Base-by-base conservation (phyloP, 2,113 vertebrate genomes). In the Accipiter virgatus region DNA sequence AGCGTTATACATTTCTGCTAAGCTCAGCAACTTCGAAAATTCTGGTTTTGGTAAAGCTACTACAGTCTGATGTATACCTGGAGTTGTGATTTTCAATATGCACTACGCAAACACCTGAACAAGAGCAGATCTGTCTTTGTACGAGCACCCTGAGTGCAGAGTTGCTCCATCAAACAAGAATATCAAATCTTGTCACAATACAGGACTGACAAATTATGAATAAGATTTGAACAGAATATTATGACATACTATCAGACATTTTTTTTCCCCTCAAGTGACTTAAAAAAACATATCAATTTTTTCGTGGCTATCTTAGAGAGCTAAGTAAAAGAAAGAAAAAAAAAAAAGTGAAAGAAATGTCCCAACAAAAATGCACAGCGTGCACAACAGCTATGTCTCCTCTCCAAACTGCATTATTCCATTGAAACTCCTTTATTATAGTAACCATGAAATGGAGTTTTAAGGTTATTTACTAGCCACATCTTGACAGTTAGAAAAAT, bases 401-500 rank as follows among this genome's bases (percentile, higher is more conserved):
- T 74, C 81, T 96, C 62, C 74, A 93, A 45, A 81, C 34, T 68
- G 45, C 25, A 65, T 83, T 95, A 88, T 86, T 86, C 42, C 79
- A 89, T 10, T 93, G 71, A 81, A 97, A 94, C 43, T 91, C 17
- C 81, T 74, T 94, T 82, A 47, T 38, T 86, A 59, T 63, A 90
- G 79, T 53, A 90, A 96, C 56, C 38, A 84, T 87, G 86, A 92
- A 86, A 45, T 52, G 52, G 43, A 85, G 16, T 96, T 95, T 67
- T 79, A 92, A 66, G n/a, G 48, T 93, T 94, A 73, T 80, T 92
- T 77, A 86, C 45, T 48, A 94, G 86, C 71, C 92, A 85, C 90
- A 96, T 93, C 52, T 94, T 93, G 92, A 86, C 93, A 90, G 95
- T 96, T 88, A 93, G 74, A 81, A 91, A 92, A 96, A 97, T 80